These are phyloP conservation scores for Sesia bembeciformis DNA, from an alignment of 2,888 invertebrate species.

Conservation along the genomic window DNA sequence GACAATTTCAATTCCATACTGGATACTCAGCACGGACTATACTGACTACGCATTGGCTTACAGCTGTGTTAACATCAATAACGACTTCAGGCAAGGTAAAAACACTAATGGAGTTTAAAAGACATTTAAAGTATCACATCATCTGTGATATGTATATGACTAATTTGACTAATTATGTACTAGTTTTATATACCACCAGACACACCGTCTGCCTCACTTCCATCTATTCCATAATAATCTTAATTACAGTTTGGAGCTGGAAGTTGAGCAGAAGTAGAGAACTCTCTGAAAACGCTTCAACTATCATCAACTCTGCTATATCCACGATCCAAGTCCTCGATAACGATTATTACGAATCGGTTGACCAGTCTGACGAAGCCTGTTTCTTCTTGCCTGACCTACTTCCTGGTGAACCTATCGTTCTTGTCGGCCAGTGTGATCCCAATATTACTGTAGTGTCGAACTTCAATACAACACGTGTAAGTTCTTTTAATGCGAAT, in stretches of 20 bases:
- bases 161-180: too few relatives aligned
- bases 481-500: constrained; percentile 18
- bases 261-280: constrained; percentile 41
- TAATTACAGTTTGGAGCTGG: constrained; percentile 51
- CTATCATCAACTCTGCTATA: constrained; percentile 28
- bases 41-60: constrained; percentile 28
- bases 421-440: constrained; percentile 46
- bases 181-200: too few relatives aligned
- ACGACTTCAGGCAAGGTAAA: constrained; percentile 42
- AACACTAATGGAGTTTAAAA: too few relatives aligned
- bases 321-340: constrained; percentile 27
- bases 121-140: too few relatives aligned
- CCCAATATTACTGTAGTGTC: constrained; percentile 28
- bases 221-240: too few relatives aligned
- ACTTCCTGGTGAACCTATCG: constrained; percentile 31
- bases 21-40: constrained; percentile 32
- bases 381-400: constrained; percentile 49
- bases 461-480: constrained; percentile 33
- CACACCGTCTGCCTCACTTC: too few relatives aligned
- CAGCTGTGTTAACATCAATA: constrained; percentile 25
- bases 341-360: constrained; percentile 34
- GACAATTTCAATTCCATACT: constrained; percentile 22
- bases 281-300: constrained; percentile 17
- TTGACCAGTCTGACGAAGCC: constrained; percentile 37
- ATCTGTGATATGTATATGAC: too few relatives aligned